A percentile compares a stretch with the other conserved stretches of the same genome.
Conservation (phyloP, 30 jellyfish, hydroid and myxozoan species). For the Turritopsis dohrnii region DNA sequence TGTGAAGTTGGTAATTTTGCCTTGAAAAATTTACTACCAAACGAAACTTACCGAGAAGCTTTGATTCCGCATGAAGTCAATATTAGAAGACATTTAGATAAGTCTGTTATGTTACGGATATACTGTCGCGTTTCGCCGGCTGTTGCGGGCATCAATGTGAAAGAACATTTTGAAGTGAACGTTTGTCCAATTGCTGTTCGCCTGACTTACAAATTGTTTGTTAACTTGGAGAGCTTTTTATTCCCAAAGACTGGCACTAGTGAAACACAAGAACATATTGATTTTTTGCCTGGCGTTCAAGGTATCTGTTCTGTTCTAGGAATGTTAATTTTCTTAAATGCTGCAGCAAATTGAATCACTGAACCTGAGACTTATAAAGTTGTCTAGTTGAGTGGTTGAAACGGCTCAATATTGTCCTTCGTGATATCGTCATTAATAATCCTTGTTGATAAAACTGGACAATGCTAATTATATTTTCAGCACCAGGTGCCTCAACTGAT, state of each 20-base stretch:
- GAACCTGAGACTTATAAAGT: no score
- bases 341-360: conserved; percentile 11
- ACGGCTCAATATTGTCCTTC: no score
- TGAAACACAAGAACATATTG: neutral
- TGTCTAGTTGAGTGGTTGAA: no score
- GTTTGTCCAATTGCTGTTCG: conserved; percentile 97
- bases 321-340: no score
- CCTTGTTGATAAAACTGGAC: no score
- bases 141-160: conserved; percentile 85
- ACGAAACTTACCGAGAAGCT: conserved; percentile 73
- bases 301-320: no score
- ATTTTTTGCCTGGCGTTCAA: conserved; percentile 14
- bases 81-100: conserved; percentile 86
- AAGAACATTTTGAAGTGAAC: conserved; percentile 93
- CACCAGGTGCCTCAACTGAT: neutral
- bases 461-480: neutral
- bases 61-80: conserved; percentile 87
- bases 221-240: conserved; percentile 59
- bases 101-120: conserved; percentile 79
- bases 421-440: no score
- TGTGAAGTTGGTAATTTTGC: conserved; percentile 90
- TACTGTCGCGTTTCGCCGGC: conserved; percentile 93
- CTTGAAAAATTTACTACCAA: conserved; percentile 71
- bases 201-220: conserved; percentile 68
- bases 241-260: conserved; percentile 31